phyloP scores from a whole-genome alignment of 2,113 vertebrate genomes.

The Pseudolaguvia tuberculata region DNA sequence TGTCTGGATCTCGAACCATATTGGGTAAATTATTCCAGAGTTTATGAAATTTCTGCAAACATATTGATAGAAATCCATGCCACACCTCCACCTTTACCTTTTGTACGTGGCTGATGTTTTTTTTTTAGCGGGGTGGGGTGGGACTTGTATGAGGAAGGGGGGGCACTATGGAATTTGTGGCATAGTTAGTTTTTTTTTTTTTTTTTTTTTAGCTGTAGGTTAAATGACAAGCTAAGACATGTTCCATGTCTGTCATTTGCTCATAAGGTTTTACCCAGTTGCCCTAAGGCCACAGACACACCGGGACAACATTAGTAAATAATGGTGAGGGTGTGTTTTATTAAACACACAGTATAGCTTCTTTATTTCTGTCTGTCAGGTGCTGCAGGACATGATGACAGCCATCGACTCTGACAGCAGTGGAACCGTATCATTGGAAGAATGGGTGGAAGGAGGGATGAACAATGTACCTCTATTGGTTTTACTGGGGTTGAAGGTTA shows the following conservation, averaged over 20 bases:
- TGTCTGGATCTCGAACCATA: too few species aligned
- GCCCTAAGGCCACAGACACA: background rate
- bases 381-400: conserved; percentile 88
- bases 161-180: background rate
- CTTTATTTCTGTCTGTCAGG: conserved; percentile 59
- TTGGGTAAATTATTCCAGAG: too few species aligned
- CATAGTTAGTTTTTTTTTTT: background rate
- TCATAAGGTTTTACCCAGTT: background rate
- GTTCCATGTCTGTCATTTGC: background rate
- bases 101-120: too few species aligned
- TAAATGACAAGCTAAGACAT: background rate
- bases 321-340: too few species aligned
- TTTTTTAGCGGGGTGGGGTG: too few species aligned
- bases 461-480: conserved; percentile 86
- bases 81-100: too few species aligned
- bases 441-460: conserved; percentile 87
- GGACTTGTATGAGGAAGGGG: too few species aligned
- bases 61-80: too few species aligned
- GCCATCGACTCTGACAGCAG: conserved; percentile 83
- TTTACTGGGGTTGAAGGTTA: conserved; percentile 82
- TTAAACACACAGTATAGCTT: background rate
- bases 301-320: too few species aligned
- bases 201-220: background rate
- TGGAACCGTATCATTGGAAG: conserved; percentile 80
- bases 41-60: too few species aligned